phyloP scores from a whole-genome alignment of 1,140 invertebrate genomes.

The Sinella curviseta region DNA sequence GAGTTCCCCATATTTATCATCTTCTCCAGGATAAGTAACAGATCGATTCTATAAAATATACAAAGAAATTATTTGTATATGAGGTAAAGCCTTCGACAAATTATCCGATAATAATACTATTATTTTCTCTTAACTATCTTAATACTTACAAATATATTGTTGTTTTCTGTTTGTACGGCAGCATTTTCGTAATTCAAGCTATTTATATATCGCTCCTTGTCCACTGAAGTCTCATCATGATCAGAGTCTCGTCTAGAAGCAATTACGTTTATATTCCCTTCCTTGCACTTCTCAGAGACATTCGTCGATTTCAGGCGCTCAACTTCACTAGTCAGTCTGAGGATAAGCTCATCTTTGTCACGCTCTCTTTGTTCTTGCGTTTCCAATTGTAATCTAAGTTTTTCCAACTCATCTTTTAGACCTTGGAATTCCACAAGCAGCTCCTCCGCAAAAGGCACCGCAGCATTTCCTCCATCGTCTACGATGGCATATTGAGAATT shows the following conservation, averaged over 20 bases:
- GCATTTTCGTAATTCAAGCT: conserved; percentile 27
- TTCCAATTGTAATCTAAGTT: conserved; percentile 3
- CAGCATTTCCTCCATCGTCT: background rate
- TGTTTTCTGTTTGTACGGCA: conserved; percentile 41
- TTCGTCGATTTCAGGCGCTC: conserved; percentile 20
- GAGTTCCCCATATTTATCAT: conserved; percentile 49
- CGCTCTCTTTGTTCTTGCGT: conserved; percentile 19
- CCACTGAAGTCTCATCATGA: background rate
- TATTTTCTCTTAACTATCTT: too few relatives aligned
- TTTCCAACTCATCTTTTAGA: conserved; percentile 7
- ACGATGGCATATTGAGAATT: too few relatives aligned
- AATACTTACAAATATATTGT: conserved; percentile 33
- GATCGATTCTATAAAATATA: conserved; percentile 25
- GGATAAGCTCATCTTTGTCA: conserved; percentile 34
- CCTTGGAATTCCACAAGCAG: background rate
- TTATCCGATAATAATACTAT: too few relatives aligned
- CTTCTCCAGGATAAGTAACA: conserved; percentile 45
- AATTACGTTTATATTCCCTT: background rate
- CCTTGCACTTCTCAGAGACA: background rate
- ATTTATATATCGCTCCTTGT: background rate
- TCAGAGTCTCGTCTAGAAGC: background rate
- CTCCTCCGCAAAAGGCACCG: background rate
- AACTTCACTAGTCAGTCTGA: conserved; percentile 22
- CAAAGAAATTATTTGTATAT: background rate
- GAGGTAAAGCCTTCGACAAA: background rate